Base-by-base conservation (phyloP, 2,113 vertebrate genomes). In the Barbus barbus region DNA sequence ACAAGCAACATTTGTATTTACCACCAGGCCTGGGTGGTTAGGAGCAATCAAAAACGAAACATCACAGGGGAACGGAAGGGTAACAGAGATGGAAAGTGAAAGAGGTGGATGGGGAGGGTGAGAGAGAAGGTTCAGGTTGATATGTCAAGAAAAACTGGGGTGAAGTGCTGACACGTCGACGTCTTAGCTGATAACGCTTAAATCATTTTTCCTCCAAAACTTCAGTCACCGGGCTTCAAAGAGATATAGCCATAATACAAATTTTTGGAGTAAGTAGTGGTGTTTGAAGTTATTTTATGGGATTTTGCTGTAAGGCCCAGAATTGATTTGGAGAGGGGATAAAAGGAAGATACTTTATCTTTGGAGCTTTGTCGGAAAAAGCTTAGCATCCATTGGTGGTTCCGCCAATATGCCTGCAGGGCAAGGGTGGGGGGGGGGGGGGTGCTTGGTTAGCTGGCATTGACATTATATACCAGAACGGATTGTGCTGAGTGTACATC, bases 201-300 rank as follows among this genome's bases (percentile, higher is more conserved):
- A 98, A 98, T 99, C 96, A 98, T 98, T 99, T 97, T 98, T 97
- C 97, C 97, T 96, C 97, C 96, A 94, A 97, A 98, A 98, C 96
- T 98, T 98, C 97, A 98, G 96, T 97, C 96, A 95, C 96, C 96
- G 93, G 91, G 94, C 95, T 99, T 99, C 97, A 99, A 98, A 99
- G 98, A 95, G 93, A 95, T 97, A 97, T 97, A 96, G 97, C 97
- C 96, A 97, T 98, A 98, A 98, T 99, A 99, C 98, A 98, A 97
- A 99, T 98, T 99, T 99, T 97, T 95, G 96, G 96, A 98, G 97
- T 98, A 99, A 98, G 97, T 98, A 98, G 95, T 93, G 73, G 93
- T 96, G 97, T 99, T 99, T 99, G 98, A 99, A 99, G 97, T 97
- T 97, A 97, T 97, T 98, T 99, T 99, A 99, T 99, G 97, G 98